Base-by-base conservation (phyloP, 92 coral and sea anemone genomes). In the Micromussa lordhowensis region DNA sequence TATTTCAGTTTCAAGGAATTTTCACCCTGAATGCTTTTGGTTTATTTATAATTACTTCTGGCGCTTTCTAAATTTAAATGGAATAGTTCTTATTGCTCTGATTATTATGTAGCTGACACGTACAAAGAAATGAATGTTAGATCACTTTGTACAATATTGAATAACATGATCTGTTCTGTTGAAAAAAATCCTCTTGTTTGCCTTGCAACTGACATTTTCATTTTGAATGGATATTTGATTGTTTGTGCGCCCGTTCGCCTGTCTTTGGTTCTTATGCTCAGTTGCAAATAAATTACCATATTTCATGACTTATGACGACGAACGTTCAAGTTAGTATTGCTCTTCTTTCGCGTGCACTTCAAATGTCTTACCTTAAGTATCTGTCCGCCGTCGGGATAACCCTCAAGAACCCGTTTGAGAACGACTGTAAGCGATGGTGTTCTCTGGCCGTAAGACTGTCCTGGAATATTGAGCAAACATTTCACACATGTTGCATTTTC, bases 311-410 rank as follows among this genome's bases (percentile, higher is more conserved):
- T 26, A 35, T 61, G 64, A 22, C 28, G 77, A 78, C 19, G 64
- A 14, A 22, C 77, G 34, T 35, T 26, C 72, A 12, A 55, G 61
- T 44, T 74, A 51, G 53, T 78, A 78, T 78, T 78, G 34, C 34
- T 78, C 18, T 19, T 73, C 78, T 16, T 59, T 24, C 28, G 30
- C 1, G 24, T 38, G 16, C 8, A 5, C 68, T 59, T 59, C 19
- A 36, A 11, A 59, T 36, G 26, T 18, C 78, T 68, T 85, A 94
- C 98, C 88, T 95, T 95, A 3, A 95, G 87, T 79, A 95, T 95
- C 55, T 95, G 98, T 48, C 98, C 96, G 36, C 98, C 98, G 59
- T 95, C 98, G 21, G 98, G 96, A 88, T 94, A 94, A 18, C 98
- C 96, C 31, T 95, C 98, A 19, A 95, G 91, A 53, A 95, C 91